Conservation (phyloP, 2,113 vertebrate genomes). For the Terrapene triunguis region DNA sequence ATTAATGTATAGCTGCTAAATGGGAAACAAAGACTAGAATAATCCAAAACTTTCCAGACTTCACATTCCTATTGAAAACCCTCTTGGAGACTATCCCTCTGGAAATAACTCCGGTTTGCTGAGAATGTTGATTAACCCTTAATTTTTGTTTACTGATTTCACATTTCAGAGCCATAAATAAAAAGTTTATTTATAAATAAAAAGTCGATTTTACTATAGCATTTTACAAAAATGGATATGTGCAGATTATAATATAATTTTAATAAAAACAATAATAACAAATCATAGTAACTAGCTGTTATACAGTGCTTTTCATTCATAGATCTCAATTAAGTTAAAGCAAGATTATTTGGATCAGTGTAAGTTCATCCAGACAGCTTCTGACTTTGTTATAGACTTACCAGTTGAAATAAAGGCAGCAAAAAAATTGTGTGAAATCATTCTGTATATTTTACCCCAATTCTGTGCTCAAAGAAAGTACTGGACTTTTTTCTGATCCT, state of each 20-base stretch:
- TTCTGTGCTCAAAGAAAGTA: background rate
- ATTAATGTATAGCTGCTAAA: background rate
- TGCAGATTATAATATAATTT: background rate
- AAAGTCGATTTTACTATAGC: background rate
- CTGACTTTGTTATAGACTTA: background rate
- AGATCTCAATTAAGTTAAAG: background rate
- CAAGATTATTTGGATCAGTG: background rate
- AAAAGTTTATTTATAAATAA: background rate
- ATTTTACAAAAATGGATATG: background rate
- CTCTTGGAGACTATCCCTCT: background rate
- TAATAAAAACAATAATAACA: background rate
- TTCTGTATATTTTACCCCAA: background rate
- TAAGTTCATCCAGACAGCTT: background rate
- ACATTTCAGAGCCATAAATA: background rate
- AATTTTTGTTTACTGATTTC: background rate
- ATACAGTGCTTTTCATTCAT: background rate
- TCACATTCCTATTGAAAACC: background rate
- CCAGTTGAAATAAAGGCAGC: background rate
- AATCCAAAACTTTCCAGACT: background rate
- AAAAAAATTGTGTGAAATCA: background rate
- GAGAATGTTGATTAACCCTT: background rate
- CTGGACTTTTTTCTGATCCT: background rate
- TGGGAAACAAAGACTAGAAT: background rate
- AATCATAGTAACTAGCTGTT: background rate
- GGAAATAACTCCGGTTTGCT: background rate